These are phyloP conservation scores for Aleiodes sp. DNA, from an alignment of 1,140 invertebrate species.

Conservation along the genomic window DNA sequence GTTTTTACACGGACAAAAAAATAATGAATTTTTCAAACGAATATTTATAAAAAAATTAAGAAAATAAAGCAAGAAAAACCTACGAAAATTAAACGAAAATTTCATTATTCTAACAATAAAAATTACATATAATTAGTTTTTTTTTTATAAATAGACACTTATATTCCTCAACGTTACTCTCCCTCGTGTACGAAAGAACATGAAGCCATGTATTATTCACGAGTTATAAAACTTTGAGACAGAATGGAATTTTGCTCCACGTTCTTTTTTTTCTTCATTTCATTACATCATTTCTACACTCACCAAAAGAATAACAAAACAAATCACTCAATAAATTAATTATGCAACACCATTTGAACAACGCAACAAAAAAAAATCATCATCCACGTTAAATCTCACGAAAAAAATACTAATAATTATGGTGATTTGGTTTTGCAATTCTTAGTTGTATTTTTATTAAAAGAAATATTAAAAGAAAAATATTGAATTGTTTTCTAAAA, in stretches of 20 bases:
- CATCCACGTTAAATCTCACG: background rate
- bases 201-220: no score
- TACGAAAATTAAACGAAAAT: no score
- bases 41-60: background rate
- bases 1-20: no score
- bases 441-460: background rate
- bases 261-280: background rate
- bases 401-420: background rate
- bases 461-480: background rate
- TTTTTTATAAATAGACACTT: background rate
- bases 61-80: no score
- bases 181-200: background rate
- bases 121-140: background rate
- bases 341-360: slow-evolving; percentile 5
- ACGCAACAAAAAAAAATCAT: background rate
- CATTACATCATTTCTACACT: background rate
- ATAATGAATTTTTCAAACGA: background rate
- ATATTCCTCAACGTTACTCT: background rate
- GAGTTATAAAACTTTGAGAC: no score
- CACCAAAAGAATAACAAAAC: background rate
- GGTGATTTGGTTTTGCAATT: slow-evolving; percentile 10
- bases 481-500: background rate
- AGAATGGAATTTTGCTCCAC: background rate
- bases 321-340: slow-evolving; percentile 17
- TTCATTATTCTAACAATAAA: background rate